Evolutionary conservation across 2,113 vertebrate species (phyloP).

Genomic region (Copsychus sechellarum): DNA sequence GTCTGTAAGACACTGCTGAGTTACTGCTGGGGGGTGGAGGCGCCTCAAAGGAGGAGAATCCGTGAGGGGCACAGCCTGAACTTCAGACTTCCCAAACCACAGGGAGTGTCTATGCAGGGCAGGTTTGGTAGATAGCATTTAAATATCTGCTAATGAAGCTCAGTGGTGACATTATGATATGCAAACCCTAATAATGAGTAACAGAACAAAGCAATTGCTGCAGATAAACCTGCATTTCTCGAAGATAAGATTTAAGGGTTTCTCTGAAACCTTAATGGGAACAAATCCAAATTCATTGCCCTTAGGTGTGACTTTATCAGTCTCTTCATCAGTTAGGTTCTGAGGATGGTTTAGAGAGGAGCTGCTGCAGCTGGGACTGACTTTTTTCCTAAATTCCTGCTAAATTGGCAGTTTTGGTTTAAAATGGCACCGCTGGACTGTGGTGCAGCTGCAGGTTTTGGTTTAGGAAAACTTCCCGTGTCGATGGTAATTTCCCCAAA

Average conservation of each 20-base stretch:
- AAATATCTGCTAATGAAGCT: constrained; percentile 51
- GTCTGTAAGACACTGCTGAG: background rate
- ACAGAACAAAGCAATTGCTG: constrained; percentile 31
- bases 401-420: accelerated
- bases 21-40: background rate
- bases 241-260: background rate
- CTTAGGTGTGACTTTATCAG: background rate
- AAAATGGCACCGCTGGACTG: accelerated
- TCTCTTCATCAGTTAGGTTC: background rate
- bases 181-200: background rate
- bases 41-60: background rate
- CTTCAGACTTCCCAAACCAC: background rate
- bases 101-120: background rate
- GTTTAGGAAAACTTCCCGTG: accelerated
- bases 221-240: constrained; percentile 18
- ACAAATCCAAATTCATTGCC: background rate
- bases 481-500: background rate
- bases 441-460: accelerated
- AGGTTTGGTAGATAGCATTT: background rate
- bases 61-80: background rate
- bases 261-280: constrained; percentile 46
- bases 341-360: background rate
- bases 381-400: no score
- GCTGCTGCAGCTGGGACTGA: background rate
- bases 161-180: background rate